These are phyloP conservation scores for Sorex araneus DNA, from an alignment of 2,113 vertebrate genomes.

Conservation along the genomic window DNA sequence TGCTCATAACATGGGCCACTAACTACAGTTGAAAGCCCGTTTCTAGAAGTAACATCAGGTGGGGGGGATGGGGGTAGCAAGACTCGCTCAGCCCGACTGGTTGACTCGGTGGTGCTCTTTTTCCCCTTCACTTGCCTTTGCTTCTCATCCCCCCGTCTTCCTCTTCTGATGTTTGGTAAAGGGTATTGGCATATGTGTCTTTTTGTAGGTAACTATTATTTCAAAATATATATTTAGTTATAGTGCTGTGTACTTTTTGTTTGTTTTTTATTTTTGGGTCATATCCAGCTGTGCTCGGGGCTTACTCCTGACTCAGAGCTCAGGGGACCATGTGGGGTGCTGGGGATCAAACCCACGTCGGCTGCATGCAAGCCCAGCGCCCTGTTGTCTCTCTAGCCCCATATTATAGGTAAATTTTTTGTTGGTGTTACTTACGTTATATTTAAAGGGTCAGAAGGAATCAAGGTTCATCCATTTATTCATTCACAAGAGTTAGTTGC, in stretches of 20 bases:
- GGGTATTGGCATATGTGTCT: background rate
- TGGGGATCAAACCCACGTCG: background rate
- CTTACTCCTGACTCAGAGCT: no score
- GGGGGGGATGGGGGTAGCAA: no score
- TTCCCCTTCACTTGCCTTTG: slow-evolving; percentile 1
- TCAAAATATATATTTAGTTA: slow-evolving; percentile 48
- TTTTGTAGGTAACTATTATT: slow-evolving; percentile 21
- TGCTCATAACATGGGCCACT: no score
- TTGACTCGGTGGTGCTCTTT: background rate
- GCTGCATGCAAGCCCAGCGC: background rate
- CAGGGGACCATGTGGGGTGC: background rate
- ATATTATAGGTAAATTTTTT: background rate
- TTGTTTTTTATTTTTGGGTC: no score
- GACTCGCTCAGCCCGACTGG: no score
- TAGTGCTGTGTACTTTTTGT: background rate
- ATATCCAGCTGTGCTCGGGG: no score
- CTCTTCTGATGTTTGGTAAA: slow-evolving; percentile 50
- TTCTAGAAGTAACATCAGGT: no score
- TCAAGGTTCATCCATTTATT: background rate
- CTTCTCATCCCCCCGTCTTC: slow-evolving; percentile 32
- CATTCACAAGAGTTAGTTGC: background rate
- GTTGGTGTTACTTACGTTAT: background rate
- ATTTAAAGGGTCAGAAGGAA: slow-evolving; percentile 15
- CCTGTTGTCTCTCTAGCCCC: background rate
- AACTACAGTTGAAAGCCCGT: no score